Percentiles rank a stretch among this genome's conserved stretches.
Conservation (phyloP, 2,113 vertebrate species). For the Cephalopterus ornatus region DNA sequence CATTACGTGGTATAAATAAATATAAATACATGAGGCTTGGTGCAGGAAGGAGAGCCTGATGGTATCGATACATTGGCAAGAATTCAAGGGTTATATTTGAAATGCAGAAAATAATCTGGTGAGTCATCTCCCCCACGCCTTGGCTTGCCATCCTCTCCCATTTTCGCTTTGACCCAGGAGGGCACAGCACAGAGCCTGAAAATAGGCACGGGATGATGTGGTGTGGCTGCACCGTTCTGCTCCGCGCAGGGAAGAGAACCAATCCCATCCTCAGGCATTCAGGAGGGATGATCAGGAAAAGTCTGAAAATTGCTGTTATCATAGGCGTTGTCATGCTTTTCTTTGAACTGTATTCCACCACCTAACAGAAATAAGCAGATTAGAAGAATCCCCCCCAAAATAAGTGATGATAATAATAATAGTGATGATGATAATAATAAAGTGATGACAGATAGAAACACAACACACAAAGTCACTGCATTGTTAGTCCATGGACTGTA, state of each 20-base stretch:
- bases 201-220: constrained; percentile 17
- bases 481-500: not conserved
- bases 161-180: constrained; percentile 11
- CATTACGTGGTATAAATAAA: not conserved
- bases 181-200: not conserved
- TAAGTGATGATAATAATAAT: no score
- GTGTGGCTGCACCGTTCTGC: not conserved
- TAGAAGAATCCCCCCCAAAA: not conserved
- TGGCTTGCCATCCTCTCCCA: constrained; percentile 22
- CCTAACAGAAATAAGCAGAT: not conserved
- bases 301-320: not conserved
- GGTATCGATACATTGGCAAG: constrained; percentile 17
- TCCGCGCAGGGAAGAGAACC: not conserved
- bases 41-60: not conserved
- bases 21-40: not conserved
- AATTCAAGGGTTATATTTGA: constrained; percentile 31
- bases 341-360: not conserved
- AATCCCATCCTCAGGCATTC: not conserved
- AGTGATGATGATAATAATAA: not conserved
- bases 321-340: not conserved
- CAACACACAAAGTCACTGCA: not conserved
- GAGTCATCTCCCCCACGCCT: constrained; percentile 42
- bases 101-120: constrained; percentile 33
- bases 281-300: not conserved
- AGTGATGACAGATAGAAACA: not conserved